phyloP scores from a whole-genome alignment of 1,140 invertebrate genomes.

The Liolophura sinensis region DNA sequence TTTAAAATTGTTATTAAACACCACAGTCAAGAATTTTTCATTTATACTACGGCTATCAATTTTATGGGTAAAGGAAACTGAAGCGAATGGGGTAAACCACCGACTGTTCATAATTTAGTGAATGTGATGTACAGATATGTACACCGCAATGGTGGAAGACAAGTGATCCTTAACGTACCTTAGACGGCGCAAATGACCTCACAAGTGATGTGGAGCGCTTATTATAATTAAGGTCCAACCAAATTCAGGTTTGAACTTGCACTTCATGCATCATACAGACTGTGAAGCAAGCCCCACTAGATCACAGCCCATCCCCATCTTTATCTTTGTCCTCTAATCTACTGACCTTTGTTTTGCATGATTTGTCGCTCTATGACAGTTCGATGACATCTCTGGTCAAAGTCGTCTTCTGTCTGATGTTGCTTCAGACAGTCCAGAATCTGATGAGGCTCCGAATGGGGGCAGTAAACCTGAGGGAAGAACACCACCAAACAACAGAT shows the following conservation, averaged over 20 bases:
- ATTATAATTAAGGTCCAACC: no score
- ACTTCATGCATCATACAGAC: no score
- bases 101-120: background rate
- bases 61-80: background rate
- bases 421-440: conserved; percentile 65
- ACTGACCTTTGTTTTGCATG: conserved; percentile 73
- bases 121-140: background rate
- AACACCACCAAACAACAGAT: no score
- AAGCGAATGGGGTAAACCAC: background rate
- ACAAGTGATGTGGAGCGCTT: no score
- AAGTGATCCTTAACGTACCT: background rate
- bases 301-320: background rate
- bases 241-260: no score
- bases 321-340: no score
- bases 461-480: conserved; percentile 51
- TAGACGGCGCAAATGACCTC: no score
- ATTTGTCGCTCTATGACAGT: conserved; percentile 88
- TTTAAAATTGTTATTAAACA: no score
- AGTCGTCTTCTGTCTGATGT: conserved; percentile 78
- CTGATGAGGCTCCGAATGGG: conserved; percentile 35
- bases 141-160: background rate
- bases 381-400: conserved; percentile 83
- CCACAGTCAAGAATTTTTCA: no score
- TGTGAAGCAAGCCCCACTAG: no score
- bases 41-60: no score